Base-by-base conservation (phyloP, 2,888 invertebrate species). In the Yponomeuta plumbellus region DNA sequence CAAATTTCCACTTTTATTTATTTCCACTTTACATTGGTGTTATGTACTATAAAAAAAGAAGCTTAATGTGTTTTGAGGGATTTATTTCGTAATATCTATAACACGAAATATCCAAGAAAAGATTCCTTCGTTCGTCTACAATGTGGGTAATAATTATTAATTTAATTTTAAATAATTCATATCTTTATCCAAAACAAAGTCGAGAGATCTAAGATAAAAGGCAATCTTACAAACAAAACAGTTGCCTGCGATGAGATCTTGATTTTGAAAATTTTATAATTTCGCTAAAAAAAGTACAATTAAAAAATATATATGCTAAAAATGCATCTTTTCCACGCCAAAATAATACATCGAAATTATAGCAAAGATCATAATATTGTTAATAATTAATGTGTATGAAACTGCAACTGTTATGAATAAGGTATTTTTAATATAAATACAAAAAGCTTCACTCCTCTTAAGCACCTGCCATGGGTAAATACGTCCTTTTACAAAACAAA, bases 201-300 rank as follows among this genome's bases (percentile, higher is more conserved):
- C 79, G 80, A 77, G 90, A 90, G 89, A 90, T 90, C 89, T 77
- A 82, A 80, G n/a, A 74, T 70, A 72, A 17, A 80, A 85, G 86
- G 83, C 86, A 81, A 75, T 70, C 71, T 69, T 68, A 66, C 68
- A 75, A 73, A 75, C 73, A 75, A 75, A 71, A 73, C 70, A 72
- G 70, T 77, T 82, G 85, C 85, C 77, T 75, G 78, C 76, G 80
- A 86, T 89, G 90, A 90, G 90, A 89, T 89, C 88, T 84, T 81
- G 80, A 83, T 85, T 84, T 88, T 85, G 83, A 84, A 83, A 83
- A 79, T 79, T 52, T 52, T 80, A 74, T 76, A 74, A 75, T 81
- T 84, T 83, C 82, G 82, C 84, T 84, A 84, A 81, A 77, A 71
- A 80, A 68, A 78, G 72, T 76, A 77, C 72, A 75, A 76, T 39